Base-by-base conservation (phyloP, 2,113 vertebrate species). In the Ascaphus truei region DNA sequence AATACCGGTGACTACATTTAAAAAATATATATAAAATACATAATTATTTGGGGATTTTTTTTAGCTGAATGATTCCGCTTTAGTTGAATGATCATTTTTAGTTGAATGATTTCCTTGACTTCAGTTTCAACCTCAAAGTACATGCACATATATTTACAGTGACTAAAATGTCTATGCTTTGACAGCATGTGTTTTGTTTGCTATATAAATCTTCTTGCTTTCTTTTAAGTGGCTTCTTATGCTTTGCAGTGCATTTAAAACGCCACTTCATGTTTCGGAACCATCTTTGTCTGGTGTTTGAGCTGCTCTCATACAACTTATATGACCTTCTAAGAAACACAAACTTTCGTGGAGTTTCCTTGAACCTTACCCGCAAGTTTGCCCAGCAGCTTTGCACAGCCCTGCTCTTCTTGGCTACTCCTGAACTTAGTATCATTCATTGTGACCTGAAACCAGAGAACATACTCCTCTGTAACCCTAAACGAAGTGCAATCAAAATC, bases 181-280 rank as follows among this genome's bases (percentile, higher is more conserved):
- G n/a, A n/a, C n/a, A n/a, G n/a, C n/a, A n/a, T n/a, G n/a, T n/a
- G n/a, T n/a, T n/a, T n/a, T n/a, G n/a, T n/a, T n/a, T n/a, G n/a
- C n/a, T n/a, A n/a, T n/a, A n/a, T n/a, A n/a, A n/a, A n/a, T n/a
- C n/a, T n/a, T n/a, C n/a, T n/a, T n/a, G n/a, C n/a, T n/a, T n/a
- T 18, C 7, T 45, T 18, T n/a, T 18, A 25, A 22, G n/a, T 48
- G 8, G 20, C 12, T 30, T 39, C 11, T 43, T 27, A 31, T 43
- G 13, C n/a, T 25, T 36, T 61, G 11, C 43, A 97, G 95, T 97
- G 75, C 95, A 97, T 89, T 86, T 97, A 82, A 97, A 97, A 83
- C 92, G 94, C 72, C 95, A 97, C 88, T 97, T 97, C 92, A 96
- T 97, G 94, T 97, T 97, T 89, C 93, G 95, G 79, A 97, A 95